Evolutionary conservation across 1,140 invertebrate genomes (phyloP).

Genomic region (Uloborus diversus): DNA sequence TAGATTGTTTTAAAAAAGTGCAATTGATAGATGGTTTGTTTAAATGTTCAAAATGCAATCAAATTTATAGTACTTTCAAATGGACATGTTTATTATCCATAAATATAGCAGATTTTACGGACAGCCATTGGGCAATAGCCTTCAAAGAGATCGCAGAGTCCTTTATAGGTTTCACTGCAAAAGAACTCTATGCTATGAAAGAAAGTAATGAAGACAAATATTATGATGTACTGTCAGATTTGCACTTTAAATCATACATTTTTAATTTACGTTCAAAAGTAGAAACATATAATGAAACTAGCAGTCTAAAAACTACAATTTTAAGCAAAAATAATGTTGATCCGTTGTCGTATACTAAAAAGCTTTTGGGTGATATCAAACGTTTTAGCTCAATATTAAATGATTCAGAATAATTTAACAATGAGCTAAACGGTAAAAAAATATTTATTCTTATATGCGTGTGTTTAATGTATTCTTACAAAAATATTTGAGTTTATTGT

Average conservation of each 20-base stretch:
- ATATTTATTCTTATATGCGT: too few relatives aligned
- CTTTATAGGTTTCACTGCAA: conserved; percentile 76
- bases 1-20: conserved; percentile 91
- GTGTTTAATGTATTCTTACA: too few relatives aligned
- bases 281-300: conserved; percentile 82
- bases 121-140: conserved; percentile 84
- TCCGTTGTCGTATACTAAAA: not conserved
- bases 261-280: conserved; percentile 87
- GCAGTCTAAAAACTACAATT: not conserved
- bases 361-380: conserved; percentile 8
- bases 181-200: conserved; percentile 76
- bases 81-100: conserved; percentile 81
- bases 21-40: conserved; percentile 84
- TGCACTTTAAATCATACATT: conserved; percentile 80
- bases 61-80: conserved; percentile 83
- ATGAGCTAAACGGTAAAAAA: too few relatives aligned
- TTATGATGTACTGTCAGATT: conserved; percentile 74
- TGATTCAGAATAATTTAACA: too few relatives aligned
- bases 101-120: conserved; percentile 80
- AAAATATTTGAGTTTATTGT: too few relatives aligned
- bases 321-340: not conserved
- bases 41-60: conserved; percentile 93
- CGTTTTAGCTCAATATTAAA: too few relatives aligned
- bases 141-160: conserved; percentile 88
- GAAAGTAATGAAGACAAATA: conserved; percentile 64